Evolutionary conservation across 2,113 vertebrate genomes (phyloP).

Genomic region (Malurus cyaneus): DNA sequence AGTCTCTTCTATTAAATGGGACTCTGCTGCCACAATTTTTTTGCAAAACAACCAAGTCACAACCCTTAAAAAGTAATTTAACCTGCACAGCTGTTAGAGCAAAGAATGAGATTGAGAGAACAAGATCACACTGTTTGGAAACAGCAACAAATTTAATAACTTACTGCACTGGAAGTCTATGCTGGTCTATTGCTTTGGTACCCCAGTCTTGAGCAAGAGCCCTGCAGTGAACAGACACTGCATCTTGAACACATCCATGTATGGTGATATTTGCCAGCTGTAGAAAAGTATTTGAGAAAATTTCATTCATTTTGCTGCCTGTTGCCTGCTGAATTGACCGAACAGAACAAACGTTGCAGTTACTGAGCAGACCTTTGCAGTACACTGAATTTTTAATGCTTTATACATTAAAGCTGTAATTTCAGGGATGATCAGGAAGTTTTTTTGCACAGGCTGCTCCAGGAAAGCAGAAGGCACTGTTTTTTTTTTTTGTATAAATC

Average conservation of each 20-base stretch:
- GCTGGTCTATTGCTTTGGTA: neutral
- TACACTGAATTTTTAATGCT: neutral
- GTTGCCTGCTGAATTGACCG: neutral
- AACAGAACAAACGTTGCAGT: neutral
- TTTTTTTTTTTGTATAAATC: neutral
- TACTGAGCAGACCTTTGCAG: neutral
- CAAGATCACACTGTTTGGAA: neutral
- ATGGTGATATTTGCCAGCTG: slow-evolving; percentile 33
- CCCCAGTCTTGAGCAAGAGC: neutral
- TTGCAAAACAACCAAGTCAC: neutral
- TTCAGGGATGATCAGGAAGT: neutral
- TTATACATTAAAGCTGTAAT: neutral
- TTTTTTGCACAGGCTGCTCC: neutral
- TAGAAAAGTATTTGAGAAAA: slow-evolving; percentile 18
- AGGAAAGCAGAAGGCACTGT: neutral
- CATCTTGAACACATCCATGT: neutral
- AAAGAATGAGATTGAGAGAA: neutral
- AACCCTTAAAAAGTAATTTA: neutral
- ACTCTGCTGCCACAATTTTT: neutral
- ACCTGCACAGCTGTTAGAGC: neutral
- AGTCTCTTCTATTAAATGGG: neutral
- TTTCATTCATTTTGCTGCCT: neutral
- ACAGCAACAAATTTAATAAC: neutral
- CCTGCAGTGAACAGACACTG: neutral
- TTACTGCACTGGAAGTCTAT: neutral